These are phyloP conservation scores for Pagetopsis macropterus DNA, from an alignment of 2,797 vertebrate species.

Conservation along the genomic window DNA sequence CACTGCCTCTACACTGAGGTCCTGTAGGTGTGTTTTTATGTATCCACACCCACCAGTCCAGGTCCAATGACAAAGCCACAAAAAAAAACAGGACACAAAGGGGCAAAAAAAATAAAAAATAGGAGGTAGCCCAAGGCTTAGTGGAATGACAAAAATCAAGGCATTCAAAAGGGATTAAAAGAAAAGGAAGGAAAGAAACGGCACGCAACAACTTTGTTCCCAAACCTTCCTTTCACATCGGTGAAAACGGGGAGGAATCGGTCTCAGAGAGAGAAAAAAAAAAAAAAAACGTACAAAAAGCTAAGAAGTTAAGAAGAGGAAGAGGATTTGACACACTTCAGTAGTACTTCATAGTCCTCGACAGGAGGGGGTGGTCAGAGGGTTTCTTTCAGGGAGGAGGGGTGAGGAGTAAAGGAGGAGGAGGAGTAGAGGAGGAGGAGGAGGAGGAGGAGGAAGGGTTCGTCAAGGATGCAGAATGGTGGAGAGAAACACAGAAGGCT, in stretches of 20 bases:
- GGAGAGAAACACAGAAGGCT: constrained; percentile 83
- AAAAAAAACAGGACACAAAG: constrained; percentile 67
- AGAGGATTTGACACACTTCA: constrained; percentile 86
- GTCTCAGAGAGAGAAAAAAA: constrained; percentile 42
- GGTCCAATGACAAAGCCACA: constrained; percentile 73
- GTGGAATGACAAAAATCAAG: constrained; percentile 84
- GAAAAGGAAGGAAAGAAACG: constrained; percentile 52
- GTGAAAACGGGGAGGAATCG: constrained; percentile 70
- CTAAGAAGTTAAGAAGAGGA: constrained; percentile 73
- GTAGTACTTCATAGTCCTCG: constrained; percentile 87
- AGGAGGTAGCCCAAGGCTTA: constrained; percentile 94
- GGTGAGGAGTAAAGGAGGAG: constrained; percentile 12
- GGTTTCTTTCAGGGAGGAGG: constrained; percentile 58
- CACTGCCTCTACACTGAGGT: constrained; percentile 75
- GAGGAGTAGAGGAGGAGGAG: constrained; percentile 62
- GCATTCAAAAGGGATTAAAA: constrained; percentile 67
- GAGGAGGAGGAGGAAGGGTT: constrained; percentile 60
- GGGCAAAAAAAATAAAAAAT: constrained; percentile 53
- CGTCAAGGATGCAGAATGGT: constrained; percentile 80
- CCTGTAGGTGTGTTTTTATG: constrained; percentile 69
- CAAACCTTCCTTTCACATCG: constrained; percentile 64
- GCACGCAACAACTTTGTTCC: constrained; percentile 66
- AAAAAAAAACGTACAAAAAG: constrained; percentile 62
- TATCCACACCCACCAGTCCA: constrained; percentile 74
- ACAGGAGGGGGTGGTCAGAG: constrained; percentile 66